Percentiles rank a stretch among this genome's conserved stretches.
phyloP scores from a whole-genome alignment of 2,113 vertebrate genomes.

The Carettochelys insculpta region DNA sequence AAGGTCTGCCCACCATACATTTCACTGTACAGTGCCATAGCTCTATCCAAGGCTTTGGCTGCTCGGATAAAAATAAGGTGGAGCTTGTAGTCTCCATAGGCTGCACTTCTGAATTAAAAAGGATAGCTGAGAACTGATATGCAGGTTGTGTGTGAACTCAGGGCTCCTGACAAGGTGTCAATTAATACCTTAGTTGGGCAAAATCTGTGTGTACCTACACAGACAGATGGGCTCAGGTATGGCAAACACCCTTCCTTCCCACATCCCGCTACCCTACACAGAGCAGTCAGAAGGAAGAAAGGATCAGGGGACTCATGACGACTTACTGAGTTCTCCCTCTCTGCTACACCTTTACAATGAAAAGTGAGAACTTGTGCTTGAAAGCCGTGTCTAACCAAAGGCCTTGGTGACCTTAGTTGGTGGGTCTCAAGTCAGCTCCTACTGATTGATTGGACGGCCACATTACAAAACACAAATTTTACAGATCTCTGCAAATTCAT shows the following conservation, averaged over 20 bases:
- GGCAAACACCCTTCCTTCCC: not conserved
- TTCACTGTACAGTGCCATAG: not conserved
- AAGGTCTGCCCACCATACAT: not conserved
- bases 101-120: not conserved
- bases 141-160: not conserved
- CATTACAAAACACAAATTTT: not conserved
- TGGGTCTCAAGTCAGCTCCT: not conserved
- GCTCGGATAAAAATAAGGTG: not conserved
- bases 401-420: not conserved
- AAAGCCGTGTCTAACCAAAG: not conserved
- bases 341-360: not conserved
- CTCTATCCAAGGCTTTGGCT: not conserved
- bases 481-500: too few relatives aligned
- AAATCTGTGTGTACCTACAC: too few relatives aligned
- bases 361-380: not conserved
- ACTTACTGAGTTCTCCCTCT: not conserved
- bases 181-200: too few relatives aligned
- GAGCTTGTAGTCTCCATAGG: not conserved
- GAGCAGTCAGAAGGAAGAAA: not conserved
- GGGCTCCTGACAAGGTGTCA: not conserved
- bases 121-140: not conserved
- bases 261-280: not conserved
- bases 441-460: too few relatives aligned
- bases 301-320: not conserved
- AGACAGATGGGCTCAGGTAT: too few relatives aligned